Conservation (phyloP, 2,113 vertebrate genomes). For the Forbesichthys papilliferus region DNA sequence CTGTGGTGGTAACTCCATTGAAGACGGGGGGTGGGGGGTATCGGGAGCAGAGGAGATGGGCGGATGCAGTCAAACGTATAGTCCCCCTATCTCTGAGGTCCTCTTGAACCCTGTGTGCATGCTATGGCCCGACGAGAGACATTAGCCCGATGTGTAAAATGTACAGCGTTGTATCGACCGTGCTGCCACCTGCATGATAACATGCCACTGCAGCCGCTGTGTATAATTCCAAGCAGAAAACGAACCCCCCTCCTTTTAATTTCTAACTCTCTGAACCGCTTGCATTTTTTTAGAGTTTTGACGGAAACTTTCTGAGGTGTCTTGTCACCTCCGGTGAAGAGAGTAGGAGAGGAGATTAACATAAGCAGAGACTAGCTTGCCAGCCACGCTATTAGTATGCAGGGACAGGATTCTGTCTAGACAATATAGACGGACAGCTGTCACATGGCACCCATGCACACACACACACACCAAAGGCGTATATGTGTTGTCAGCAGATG, state of each 20-base stretch:
- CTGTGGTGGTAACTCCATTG: slow-evolving; percentile 58
- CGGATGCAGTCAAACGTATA: neutral
- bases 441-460: slow-evolving; percentile 14
- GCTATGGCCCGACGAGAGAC: too few relatives aligned
- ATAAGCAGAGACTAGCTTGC: slow-evolving; percentile 47
- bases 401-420: slow-evolving; percentile 65
- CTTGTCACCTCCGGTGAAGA: slow-evolving; percentile 46
- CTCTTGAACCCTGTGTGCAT: too few relatives aligned
- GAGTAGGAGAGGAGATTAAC: slow-evolving; percentile 52
- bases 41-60: slow-evolving; percentile 9
- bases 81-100: too few relatives aligned
- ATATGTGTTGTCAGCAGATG: neutral
- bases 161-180: too few relatives aligned
- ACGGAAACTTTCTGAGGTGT: slow-evolving; percentile 44
- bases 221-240: too few relatives aligned
- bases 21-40: slow-evolving; percentile 53
- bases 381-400: slow-evolving; percentile 65
- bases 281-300: neutral
- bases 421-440: slow-evolving; percentile 65
- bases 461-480: neutral
- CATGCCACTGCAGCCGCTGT: too few relatives aligned
- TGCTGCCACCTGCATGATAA: too few relatives aligned
- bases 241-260: too few relatives aligned
- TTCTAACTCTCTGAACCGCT: too few relatives aligned
- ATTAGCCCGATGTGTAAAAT: too few relatives aligned